These are phyloP conservation scores for Chaetorhynchus papuensis DNA, from an alignment of 2,113 vertebrate species.

Conservation along the genomic window DNA sequence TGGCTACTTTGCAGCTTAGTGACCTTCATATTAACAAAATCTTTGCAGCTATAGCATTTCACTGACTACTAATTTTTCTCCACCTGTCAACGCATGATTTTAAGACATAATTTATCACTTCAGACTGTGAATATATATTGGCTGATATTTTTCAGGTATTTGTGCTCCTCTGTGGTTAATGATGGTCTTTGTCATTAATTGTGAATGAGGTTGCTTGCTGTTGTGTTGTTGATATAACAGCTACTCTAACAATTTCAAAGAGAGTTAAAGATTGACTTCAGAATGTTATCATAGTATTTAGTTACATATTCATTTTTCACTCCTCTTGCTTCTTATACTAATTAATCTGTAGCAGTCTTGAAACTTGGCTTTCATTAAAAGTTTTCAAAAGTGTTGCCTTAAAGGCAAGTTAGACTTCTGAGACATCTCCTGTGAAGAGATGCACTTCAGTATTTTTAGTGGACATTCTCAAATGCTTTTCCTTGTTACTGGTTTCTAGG, in stretches of 20 bases:
- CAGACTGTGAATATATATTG: not conserved
- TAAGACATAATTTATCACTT: not conserved
- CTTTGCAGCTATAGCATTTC: not conserved
- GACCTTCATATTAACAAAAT: not conserved
- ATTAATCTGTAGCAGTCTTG: not conserved
- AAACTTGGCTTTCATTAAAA: not conserved
- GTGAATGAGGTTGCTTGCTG: not conserved
- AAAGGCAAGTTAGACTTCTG: not conserved
- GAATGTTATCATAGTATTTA: not conserved
- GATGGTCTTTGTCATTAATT: not conserved
- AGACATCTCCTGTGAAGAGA: not conserved
- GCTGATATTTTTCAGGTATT: not conserved
- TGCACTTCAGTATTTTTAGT: not conserved
- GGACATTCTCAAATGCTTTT: not conserved
- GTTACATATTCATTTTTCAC: not conserved
- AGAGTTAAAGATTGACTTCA: not conserved
- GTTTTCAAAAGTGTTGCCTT: not conserved
- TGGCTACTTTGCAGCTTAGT: not conserved
- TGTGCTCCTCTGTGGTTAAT: not conserved
- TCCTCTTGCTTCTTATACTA: not conserved
- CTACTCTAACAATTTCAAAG: not conserved
- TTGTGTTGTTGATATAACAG: not conserved
- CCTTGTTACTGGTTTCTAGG: constrained; percentile 68
- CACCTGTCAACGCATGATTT: not conserved
- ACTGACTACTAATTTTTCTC: not conserved